Conservation (phyloP, 2,888 invertebrate genomes). For the Diaphora mendica region DNA sequence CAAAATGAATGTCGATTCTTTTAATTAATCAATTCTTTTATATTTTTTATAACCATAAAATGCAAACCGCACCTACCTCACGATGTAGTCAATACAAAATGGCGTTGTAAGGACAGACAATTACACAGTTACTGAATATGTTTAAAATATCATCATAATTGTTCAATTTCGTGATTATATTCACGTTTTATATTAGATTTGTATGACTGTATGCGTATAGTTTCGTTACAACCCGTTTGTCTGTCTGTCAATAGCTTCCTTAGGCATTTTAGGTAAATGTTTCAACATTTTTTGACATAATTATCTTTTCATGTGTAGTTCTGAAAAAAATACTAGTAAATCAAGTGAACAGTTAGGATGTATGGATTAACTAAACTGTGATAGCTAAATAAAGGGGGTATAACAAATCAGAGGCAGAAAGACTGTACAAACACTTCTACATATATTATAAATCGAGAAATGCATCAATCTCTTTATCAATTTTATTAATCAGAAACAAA, state of each 20-base stretch:
- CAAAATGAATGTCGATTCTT: background rate
- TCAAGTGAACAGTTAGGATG: no score
- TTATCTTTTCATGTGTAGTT: no score
- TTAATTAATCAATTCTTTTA: background rate
- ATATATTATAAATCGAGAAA: no score
- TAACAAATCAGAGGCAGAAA: no score
- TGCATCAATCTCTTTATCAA: no score
- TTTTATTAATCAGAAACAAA: no score
- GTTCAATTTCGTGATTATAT: slow-evolving; percentile 16
- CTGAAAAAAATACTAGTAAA: background rate
- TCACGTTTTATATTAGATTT: slow-evolving; percentile 26
- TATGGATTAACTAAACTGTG: no score
- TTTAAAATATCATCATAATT: slow-evolving; percentile 21
- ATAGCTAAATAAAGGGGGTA: no score
- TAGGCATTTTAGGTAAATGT: no score
- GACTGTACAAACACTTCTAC: no score
- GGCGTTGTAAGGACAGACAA: slow-evolving; percentile 17
- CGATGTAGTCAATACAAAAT: slow-evolving; percentile 20
- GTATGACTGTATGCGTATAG: slow-evolving; percentile 2
- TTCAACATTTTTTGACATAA: no score
- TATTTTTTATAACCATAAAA: slow-evolving; percentile 2
- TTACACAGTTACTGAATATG: slow-evolving; percentile 19
- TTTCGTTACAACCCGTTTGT: background rate
- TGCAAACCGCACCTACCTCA: slow-evolving; percentile 16
- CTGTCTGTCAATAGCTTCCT: slow-evolving; percentile 16